Conservation (phyloP, 2,888 invertebrate species). For the Cybosia mesomella region DNA sequence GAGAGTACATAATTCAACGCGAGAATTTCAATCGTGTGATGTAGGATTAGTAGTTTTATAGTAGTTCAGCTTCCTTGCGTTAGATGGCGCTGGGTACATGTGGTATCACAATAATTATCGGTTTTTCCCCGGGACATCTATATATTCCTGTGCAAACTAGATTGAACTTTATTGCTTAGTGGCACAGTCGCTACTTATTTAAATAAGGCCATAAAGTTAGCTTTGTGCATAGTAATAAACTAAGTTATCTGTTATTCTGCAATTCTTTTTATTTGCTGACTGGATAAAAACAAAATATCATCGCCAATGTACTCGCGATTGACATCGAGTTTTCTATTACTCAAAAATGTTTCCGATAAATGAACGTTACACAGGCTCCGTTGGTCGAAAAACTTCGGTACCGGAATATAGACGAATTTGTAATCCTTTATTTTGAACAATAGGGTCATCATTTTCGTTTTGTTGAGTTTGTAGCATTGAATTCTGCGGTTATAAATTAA, state of each 20-base stretch:
- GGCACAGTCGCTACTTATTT: neutral
- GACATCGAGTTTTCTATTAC: neutral
- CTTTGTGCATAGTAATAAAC: too few species aligned
- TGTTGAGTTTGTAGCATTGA: conserved; percentile 9
- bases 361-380: neutral
- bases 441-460: conserved; percentile 15
- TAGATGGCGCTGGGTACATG: too few species aligned
- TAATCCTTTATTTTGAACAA: conserved; percentile 17
- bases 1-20: too few species aligned
- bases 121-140: neutral
- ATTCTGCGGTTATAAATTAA: neutral
- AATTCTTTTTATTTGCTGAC: neutral
- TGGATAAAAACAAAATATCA: neutral
- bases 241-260: neutral
- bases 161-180: neutral
- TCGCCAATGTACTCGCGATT: neutral
- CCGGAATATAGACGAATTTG: conserved; percentile 9
- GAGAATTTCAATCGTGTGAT: too few species aligned
- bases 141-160: neutral
- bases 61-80: too few species aligned
- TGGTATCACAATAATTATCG: neutral
- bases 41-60: too few species aligned
- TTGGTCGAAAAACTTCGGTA: neutral
- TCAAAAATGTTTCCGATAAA: conserved; percentile 1
- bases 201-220: neutral